Percentiles rank a stretch among this genome's conserved stretches.
These are phyloP conservation scores for Ormyrus labotus DNA, from an alignment of 2,888 invertebrate genomes.

Conservation along the genomic window DNA sequence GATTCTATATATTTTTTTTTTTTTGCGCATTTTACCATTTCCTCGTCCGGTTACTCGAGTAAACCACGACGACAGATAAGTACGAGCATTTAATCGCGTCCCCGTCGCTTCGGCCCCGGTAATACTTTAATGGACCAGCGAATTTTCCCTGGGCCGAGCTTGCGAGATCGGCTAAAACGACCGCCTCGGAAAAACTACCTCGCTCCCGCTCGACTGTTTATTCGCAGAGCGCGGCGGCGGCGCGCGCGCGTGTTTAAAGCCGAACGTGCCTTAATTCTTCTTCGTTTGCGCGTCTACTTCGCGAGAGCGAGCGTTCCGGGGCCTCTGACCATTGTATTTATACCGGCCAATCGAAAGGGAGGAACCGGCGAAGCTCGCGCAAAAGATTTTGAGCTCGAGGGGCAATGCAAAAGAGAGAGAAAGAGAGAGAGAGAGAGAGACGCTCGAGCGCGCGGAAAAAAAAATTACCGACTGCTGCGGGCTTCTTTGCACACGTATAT, in stretches of 20 bases:
- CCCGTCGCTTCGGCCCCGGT: too few species aligned
- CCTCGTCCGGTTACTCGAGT: too few species aligned
- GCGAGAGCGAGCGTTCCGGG: slow-evolving; percentile 38
- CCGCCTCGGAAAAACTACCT: too few species aligned
- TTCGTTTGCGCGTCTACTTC: not conserved
- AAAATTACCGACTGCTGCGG: too few species aligned
- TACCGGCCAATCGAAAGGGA: slow-evolving; percentile 60
- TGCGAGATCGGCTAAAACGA: too few species aligned
- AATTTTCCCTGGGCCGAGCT: too few species aligned
- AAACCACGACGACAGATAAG: too few species aligned
- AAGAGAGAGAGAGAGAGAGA: not conserved
- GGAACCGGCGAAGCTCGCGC: slow-evolving; percentile 30
- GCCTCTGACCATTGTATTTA: slow-evolving; percentile 60
- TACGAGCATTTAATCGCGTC: too few species aligned
- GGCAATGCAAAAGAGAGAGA: not conserved
- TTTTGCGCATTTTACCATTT: too few species aligned
- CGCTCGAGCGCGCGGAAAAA: not conserved
- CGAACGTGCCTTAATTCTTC: slow-evolving; percentile 1
- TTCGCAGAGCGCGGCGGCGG: not conserved
- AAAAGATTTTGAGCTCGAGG: not conserved
- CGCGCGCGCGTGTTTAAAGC: not conserved
- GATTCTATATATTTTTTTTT: too few species aligned
- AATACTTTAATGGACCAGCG: too few species aligned
- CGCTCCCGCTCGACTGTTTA: not conserved
- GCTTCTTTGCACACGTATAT: too few species aligned